Conservation (phyloP, 2,888 invertebrate genomes). For the Boloria selene region DNA sequence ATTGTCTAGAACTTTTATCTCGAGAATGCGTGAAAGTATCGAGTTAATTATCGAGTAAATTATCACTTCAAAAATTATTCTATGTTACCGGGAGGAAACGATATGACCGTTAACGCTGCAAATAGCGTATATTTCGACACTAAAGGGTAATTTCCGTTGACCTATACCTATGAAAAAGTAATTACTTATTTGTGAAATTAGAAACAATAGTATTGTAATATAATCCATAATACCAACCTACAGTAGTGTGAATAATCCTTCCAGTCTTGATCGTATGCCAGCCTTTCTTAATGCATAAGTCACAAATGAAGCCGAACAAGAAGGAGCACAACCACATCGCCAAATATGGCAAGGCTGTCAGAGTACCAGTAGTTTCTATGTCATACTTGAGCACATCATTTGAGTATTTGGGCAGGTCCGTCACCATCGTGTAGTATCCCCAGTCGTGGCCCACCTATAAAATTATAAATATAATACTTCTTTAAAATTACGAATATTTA, state of each 20-base stretch:
- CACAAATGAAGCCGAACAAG: conserved; percentile 85
- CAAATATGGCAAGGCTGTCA: conserved; percentile 85
- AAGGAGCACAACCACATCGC: conserved; percentile 86
- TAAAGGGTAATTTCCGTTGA: no score
- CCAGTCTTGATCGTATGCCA: conserved; percentile 83
- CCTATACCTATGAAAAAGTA: no score
- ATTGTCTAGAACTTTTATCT: no score
- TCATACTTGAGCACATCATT: conserved; percentile 84
- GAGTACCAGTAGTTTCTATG: conserved; percentile 83
- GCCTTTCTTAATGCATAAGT: conserved; percentile 84
- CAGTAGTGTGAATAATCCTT: conserved; percentile 85
- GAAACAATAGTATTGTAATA: neutral
- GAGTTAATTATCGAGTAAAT: no score
- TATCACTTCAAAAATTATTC: no score
- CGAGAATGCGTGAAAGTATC: no score
- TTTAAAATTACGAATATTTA: conserved; percentile 1
- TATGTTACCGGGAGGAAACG: no score
- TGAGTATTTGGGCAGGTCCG: conserved; percentile 87
- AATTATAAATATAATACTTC: conserved; percentile 1
- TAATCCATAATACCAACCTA: conserved; percentile 70
- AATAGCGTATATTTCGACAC: no score
- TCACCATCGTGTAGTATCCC: conserved; percentile 88
- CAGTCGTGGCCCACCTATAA: conserved; percentile 81
- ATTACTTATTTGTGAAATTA: no score
- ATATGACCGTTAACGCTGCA: no score